phyloP scores from a whole-genome alignment of 2,888 invertebrate genomes.

The Cheilosia urbana region DNA sequence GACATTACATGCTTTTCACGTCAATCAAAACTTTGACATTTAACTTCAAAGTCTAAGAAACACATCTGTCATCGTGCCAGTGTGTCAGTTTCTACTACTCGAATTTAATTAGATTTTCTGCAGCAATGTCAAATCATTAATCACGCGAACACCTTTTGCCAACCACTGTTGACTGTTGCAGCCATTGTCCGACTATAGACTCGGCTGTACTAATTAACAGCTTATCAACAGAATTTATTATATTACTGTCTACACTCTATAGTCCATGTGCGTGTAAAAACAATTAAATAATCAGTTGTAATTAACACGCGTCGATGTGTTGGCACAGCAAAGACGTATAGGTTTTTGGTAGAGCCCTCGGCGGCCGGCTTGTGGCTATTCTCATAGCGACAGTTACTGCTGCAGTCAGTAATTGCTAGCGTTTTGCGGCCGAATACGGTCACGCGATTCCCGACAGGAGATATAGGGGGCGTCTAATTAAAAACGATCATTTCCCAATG shows the following conservation, averaged over 20 bases:
- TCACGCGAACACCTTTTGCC: conserved; percentile 55
- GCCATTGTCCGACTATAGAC: not conserved
- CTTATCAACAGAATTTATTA: conserved; percentile 56
- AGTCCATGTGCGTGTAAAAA: conserved; percentile 51
- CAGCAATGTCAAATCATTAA: conserved; percentile 33
- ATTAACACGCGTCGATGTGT: conserved; percentile 55
- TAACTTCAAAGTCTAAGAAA: conserved; percentile 11
- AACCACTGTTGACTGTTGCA: conserved; percentile 4
- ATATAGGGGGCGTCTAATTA: conserved; percentile 73
- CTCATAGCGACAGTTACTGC: conserved; percentile 13
- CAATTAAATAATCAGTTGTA: conserved; percentile 70
- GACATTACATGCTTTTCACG: conserved; percentile 21
- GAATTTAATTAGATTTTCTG: conserved; percentile 31
- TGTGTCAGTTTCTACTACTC: conserved; percentile 37
- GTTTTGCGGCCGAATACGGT: conserved; percentile 58
- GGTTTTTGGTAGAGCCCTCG: not conserved
- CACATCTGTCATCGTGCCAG: conserved; percentile 55
- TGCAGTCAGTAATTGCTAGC: conserved; percentile 26
- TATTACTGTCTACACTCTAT: conserved; percentile 32
- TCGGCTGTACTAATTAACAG: conserved; percentile 56
- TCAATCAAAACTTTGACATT: conserved; percentile 57
- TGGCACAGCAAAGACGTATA: not conserved
- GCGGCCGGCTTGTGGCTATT: conserved; percentile 33
- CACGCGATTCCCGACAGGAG: conserved; percentile 66
- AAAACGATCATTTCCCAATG: conserved; percentile 53